Evolutionary conservation across 2,888 invertebrate genomes (phyloP).

Genomic region (Drosophila prolongata): DNA sequence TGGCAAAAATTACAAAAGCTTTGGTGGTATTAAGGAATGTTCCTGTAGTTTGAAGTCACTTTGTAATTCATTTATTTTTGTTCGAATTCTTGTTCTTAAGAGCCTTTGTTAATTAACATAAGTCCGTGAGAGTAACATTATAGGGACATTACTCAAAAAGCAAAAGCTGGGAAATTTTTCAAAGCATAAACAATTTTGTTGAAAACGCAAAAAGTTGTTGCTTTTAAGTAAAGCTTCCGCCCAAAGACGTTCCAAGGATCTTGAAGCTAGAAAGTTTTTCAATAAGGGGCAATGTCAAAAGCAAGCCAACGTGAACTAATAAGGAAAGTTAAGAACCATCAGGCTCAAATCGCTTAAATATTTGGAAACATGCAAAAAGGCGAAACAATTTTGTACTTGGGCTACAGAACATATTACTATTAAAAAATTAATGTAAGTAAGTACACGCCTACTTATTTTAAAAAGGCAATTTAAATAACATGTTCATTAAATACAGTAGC

Average conservation of each 20-base stretch:
- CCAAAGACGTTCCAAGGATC: not conserved
- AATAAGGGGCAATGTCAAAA: slow-evolving; percentile 35
- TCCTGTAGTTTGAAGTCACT: not conserved
- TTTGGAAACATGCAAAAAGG: not conserved
- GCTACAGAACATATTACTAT: not conserved
- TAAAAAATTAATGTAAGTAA: too few species aligned
- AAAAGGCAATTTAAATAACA: too few species aligned
- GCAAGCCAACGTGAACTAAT: slow-evolving; percentile 11
- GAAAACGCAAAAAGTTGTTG: slow-evolving; percentile 28
- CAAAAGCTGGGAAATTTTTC: not conserved
- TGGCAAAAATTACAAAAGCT: not conserved
- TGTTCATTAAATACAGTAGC: too few species aligned
- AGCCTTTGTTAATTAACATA: not conserved
- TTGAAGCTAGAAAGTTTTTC: slow-evolving; percentile 33
- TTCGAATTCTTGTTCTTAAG: not conserved
- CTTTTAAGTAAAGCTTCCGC: slow-evolving; percentile 24
- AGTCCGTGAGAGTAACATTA: not conserved
- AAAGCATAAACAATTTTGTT: slow-evolving; percentile 15
- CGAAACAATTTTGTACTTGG: not conserved
- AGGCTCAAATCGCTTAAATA: too few species aligned
- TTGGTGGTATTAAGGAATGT: not conserved
- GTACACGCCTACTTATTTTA: too few species aligned
- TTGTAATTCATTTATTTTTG: slow-evolving; percentile 1
- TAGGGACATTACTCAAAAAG: not conserved
- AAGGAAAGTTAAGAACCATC: not conserved